Percentiles rank a stretch among this genome's conserved stretches.
Evolutionary conservation across 2,113 vertebrate genomes (phyloP).

Genomic region (Brachypodius melanocephalos): DNA sequence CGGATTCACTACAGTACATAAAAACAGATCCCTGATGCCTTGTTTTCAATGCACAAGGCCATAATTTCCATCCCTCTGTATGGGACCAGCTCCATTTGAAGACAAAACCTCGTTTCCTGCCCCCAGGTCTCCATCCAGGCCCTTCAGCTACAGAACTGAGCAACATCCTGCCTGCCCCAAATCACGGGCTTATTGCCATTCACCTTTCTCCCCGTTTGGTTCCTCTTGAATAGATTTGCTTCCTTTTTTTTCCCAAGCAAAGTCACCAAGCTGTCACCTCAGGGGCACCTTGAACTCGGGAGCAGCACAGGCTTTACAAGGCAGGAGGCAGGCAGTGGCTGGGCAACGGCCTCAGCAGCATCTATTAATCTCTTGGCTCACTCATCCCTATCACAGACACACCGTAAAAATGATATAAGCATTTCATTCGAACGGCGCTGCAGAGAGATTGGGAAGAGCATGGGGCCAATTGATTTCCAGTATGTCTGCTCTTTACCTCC

Average conservation of each 20-base stretch:
- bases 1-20: neutral
- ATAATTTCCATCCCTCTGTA: neutral
- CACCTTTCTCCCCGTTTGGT: accelerated
- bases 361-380: slow-evolving; percentile 69
- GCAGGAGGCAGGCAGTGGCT: neutral
- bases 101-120: neutral
- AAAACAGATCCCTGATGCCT: neutral
- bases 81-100: accelerated
- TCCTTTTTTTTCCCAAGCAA: neutral
- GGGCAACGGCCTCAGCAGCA: neutral
- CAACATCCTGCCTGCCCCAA: neutral
- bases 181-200: neutral
- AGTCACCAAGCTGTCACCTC: slow-evolving; percentile 16
- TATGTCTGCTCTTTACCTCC: slow-evolving; percentile 69
- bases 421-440: slow-evolving; percentile 61
- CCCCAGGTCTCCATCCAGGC: neutral
- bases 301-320: neutral
- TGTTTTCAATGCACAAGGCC: neutral
- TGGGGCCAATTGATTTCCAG: slow-evolving; percentile 68
- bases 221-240: neutral
- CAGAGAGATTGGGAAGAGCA: slow-evolving; percentile 34
- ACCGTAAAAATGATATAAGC: slow-evolving; percentile 74
- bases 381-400: slow-evolving; percentile 69
- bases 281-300: slow-evolving; percentile 41
- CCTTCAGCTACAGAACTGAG: neutral